Evolutionary conservation across 2,113 vertebrate genomes (phyloP), one percentile per base, ranked within the genome.

Genomic region (Oryzias melastigma): DNA sequence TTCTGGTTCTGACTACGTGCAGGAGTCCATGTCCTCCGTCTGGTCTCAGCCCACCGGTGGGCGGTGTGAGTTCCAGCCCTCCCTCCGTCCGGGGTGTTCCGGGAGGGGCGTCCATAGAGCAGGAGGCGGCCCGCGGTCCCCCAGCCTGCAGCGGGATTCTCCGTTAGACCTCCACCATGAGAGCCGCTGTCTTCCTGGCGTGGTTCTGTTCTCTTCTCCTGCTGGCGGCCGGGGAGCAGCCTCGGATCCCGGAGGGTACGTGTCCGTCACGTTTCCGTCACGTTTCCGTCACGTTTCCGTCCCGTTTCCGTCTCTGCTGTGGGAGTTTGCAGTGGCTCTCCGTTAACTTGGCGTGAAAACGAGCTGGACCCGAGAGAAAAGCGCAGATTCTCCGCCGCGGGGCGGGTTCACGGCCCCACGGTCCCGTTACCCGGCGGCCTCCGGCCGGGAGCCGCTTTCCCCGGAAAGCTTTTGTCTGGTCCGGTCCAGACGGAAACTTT

Each of bases 201-300:
- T 54, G 51, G 1, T 1, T 76, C 3, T 54, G 62, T 4, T 22
- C 20, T 1, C 52, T 71, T 7, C 52, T 73, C 42, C 10, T 46
- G 1, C 45, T 58, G 43, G 24, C 56, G 1, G 27, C 7, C 57
- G 71, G 87, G 2, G 79, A 84, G 4, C 62, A 82, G 47, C 52
- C 68, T 68, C 70, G 49, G 10, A 20, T 80, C 45, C 72, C 81
- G 4, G 75, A 88, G 68, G 91, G 92, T 92, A 77, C 76, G 77
- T 7, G 0, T n/a, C 19, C n/a, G n/a, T n/a, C n/a, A n/a, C n/a
- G n/a, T n/a, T n/a, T n/a, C n/a, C n/a, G n/a, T n/a, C n/a, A n/a
- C n/a, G n/a, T n/a, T n/a, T n/a, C n/a, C n/a, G n/a, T n/a, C n/a
- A n/a, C n/a, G n/a, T n/a, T n/a, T n/a, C n/a, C n/a, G n/a, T n/a